A percentile compares a stretch with the other conserved stretches of the same genome.
These are phyloP conservation scores for Microcebus ravelobensis DNA, from an alignment of 2,113 vertebrate species.

Conservation along the genomic window DNA sequence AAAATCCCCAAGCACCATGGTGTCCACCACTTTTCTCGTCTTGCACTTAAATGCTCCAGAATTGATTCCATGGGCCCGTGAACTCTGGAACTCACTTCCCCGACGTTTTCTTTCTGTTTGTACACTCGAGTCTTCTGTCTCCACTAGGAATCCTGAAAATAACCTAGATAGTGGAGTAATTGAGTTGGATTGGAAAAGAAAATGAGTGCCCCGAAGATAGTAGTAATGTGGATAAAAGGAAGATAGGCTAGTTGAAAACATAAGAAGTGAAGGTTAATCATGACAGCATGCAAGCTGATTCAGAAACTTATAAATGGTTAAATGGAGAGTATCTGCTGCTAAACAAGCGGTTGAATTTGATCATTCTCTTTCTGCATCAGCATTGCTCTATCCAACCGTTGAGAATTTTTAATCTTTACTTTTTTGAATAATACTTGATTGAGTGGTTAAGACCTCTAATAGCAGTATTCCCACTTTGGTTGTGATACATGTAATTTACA, in stretches of 20 bases:
- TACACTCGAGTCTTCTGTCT: not conserved
- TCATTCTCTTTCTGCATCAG: not conserved
- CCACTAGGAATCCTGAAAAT: not conserved
- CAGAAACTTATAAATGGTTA: not conserved
- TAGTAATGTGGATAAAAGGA: not conserved
- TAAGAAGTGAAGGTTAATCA: not conserved
- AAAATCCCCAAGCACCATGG: fast-evolving
- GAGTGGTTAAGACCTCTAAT: not conserved
- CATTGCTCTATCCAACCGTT: not conserved
- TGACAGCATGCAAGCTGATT: not conserved
- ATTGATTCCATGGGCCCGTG: fast-evolving
- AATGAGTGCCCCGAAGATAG: not conserved
- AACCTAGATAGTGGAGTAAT: not conserved
- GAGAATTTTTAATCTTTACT: not conserved
- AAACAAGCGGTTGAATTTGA: not conserved
- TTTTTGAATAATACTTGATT: not conserved
- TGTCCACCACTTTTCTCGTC: fast-evolving
- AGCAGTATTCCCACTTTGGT: not conserved
- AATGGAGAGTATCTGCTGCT: not conserved
- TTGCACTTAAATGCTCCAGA: not conserved
- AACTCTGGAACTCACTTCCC: not conserved
- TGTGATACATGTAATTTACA: not conserved
- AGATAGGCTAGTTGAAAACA: not conserved
- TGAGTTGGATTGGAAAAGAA: not conserved
- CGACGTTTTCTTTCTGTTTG: too few species aligned